phyloP scores from a whole-genome alignment of 1,140 invertebrate species.

The Melipona quadrifasciata region DNA sequence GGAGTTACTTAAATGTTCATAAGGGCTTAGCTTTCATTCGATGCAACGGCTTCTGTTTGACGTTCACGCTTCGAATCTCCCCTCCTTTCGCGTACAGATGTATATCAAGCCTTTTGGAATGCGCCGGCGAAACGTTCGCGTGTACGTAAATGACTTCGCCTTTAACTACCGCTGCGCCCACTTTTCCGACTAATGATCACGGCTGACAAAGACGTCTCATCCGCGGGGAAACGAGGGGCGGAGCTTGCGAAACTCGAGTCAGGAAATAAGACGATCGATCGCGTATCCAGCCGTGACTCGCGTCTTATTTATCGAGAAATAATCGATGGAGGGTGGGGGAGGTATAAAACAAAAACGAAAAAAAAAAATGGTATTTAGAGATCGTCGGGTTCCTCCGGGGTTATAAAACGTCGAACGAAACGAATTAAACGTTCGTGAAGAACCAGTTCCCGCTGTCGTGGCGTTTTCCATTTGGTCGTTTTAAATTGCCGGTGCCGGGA shows the following conservation, averaged over 20 bases:
- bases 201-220: neutral
- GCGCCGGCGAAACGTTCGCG: neutral
- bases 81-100: neutral
- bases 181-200: constrained; percentile 19
- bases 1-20: constrained; percentile 72
- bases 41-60: constrained; percentile 51
- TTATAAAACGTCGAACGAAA: neutral
- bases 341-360: no score
- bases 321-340: no score
- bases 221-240: neutral
- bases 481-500: constrained; percentile 1
- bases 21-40: constrained; percentile 58
- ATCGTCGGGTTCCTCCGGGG: neutral
- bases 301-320: neutral
- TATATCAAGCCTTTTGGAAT: constrained; percentile 9
- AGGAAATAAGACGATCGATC: neutral
- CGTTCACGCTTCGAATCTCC: constrained; percentile 16
- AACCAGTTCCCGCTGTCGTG: constrained; percentile 29
- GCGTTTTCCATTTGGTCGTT: constrained; percentile 6
- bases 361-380: neutral
- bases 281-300: neutral
- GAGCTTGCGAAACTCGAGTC: neutral
- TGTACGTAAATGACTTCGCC: neutral
- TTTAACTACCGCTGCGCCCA: neutral
- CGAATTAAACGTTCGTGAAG: constrained; percentile 14